Percentiles rank a stretch among this genome's conserved stretches.
These are phyloP conservation scores for Lepidonotus clava DNA, from an alignment of 2,888 invertebrate species.

Conservation along the genomic window DNA sequence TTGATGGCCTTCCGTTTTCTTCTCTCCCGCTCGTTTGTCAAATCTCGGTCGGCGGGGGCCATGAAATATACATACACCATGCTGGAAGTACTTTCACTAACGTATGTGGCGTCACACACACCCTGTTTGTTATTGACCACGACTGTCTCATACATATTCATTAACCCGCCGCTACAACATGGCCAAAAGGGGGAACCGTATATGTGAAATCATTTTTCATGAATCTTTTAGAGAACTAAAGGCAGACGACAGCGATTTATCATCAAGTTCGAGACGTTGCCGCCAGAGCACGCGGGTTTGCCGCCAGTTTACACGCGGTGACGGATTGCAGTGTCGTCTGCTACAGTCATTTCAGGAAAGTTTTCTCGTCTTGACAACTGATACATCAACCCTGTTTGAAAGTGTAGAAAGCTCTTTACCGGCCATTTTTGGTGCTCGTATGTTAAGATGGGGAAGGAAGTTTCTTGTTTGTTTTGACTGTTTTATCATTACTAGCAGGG, in stretches of 20 bases:
- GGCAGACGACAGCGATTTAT: neutral
- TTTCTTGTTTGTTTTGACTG: too few species aligned
- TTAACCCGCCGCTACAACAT: neutral
- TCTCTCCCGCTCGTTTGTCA: constrained; percentile 1
- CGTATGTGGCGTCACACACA: constrained; percentile 26
- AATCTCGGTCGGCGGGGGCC: neutral
- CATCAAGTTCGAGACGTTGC: neutral
- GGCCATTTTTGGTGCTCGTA: neutral
- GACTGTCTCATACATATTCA: constrained; percentile 3
- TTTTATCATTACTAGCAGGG: too few species aligned
- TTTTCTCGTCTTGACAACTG: neutral
- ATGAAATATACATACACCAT: constrained; percentile 22
- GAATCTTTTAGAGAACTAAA: constrained; percentile 14
- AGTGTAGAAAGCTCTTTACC: neutral
- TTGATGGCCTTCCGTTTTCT: neutral
- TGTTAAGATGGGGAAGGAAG: too few species aligned
- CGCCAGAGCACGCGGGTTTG: constrained; percentile 2
- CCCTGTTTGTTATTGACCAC: neutral
- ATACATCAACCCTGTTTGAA: neutral
- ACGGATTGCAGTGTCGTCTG: constrained; percentile 20
- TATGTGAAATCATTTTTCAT: constrained; percentile 31
- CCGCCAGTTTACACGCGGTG: neutral
- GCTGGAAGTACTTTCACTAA: neutral
- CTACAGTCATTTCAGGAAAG: neutral
- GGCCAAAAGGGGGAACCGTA: neutral